Evolutionary conservation across 2,888 invertebrate species (phyloP).

Genomic region (Drosophila emarginata): DNA sequence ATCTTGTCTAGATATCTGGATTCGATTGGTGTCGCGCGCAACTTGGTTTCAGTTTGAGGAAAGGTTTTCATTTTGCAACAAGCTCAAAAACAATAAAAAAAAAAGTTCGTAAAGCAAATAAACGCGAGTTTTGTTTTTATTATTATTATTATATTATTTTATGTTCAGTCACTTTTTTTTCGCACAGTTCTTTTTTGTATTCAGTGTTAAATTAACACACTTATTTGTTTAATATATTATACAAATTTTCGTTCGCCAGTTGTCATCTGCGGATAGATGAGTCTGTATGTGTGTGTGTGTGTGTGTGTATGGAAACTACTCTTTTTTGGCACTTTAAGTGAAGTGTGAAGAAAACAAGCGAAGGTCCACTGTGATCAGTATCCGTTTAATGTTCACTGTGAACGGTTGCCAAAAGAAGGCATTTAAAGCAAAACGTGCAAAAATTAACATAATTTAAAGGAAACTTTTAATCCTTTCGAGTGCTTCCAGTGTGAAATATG

Average conservation of each 20-base stretch:
- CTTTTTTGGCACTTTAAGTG: conserved; percentile 55
- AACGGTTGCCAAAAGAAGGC: conserved; percentile 33
- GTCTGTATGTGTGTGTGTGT: conserved; percentile 17
- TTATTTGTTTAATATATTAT: conserved; percentile 67
- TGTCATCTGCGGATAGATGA: conserved; percentile 40
- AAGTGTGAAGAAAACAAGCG: conserved; percentile 65
- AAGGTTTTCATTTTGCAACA: conserved; percentile 70
- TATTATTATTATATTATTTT: conserved; percentile 21
- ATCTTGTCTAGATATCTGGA: conserved; percentile 33
- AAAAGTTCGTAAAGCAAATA: conserved; percentile 65
- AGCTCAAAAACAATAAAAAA: conserved; percentile 57
- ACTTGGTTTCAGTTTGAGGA: conserved; percentile 61
- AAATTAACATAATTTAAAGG: not conserved
- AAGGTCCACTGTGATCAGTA: conserved; percentile 58
- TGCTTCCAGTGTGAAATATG: conserved; percentile 41
- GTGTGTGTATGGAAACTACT: conserved; percentile 57
- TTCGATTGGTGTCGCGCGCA: conserved; percentile 47
- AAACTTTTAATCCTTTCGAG: not conserved
- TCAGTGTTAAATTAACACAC: conserved; percentile 59
- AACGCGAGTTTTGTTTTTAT: conserved; percentile 38
- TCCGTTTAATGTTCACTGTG: conserved; percentile 63
- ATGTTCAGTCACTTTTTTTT: conserved; percentile 37
- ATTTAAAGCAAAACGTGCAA: not conserved
- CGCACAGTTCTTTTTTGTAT: conserved; percentile 56
- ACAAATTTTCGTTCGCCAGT: conserved; percentile 43